phyloP scores from a whole-genome alignment of 1,140 invertebrate genomes.

The Heliconius hermathena region DNA sequence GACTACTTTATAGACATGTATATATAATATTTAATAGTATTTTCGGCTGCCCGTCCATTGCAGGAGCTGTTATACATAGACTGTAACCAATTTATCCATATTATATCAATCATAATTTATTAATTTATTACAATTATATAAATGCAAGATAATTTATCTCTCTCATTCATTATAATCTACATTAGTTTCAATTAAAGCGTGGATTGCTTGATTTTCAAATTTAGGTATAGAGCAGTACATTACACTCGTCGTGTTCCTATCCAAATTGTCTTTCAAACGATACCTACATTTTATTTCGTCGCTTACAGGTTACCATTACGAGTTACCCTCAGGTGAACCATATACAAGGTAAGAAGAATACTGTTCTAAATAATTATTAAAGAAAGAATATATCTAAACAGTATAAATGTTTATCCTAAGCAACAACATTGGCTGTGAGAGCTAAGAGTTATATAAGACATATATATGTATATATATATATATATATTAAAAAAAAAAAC shows the following conservation, averaged over 20 bases:
- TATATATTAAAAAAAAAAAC: conserved; percentile 20
- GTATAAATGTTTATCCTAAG: neutral
- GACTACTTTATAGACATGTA: neutral
- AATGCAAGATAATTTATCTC: conserved; percentile 1
- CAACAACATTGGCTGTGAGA: neutral
- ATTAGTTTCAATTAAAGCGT: neutral
- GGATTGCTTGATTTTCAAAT: neutral
- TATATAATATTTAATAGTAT: neutral
- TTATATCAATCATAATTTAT: neutral
- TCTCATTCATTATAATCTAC: neutral
- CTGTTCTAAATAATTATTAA: neutral
- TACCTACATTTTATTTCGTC: neutral
- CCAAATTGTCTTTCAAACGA: neutral
- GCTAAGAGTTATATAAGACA: neutral
- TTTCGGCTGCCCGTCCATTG: neutral
- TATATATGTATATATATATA: neutral
- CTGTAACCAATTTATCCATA: neutral
- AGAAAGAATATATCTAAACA: neutral
- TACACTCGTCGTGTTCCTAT: neutral
- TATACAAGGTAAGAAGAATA: neutral
- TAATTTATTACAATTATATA: neutral
- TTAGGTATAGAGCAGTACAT: neutral
- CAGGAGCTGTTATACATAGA: neutral
- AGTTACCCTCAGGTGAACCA: no score
- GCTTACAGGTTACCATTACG: neutral